Evolutionary conservation across 2,888 invertebrate species (phyloP).

Genomic region (Sesia apiformis): DNA sequence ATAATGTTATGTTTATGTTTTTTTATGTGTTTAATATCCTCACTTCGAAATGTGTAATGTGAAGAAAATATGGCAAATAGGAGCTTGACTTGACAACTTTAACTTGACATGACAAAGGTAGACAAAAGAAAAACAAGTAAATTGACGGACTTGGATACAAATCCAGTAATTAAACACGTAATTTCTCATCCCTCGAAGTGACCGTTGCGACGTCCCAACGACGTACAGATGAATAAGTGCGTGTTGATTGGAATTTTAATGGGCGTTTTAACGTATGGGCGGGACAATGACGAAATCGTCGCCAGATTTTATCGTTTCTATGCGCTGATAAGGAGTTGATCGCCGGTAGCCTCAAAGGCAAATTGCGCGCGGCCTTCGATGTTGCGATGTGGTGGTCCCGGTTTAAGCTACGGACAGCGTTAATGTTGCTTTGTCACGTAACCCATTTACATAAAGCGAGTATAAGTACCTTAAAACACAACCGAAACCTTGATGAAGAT

Average conservation of each 20-base stretch:
- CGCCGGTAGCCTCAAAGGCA: conserved; percentile 68
- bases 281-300: conserved; percentile 68
- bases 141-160: conserved; percentile 1
- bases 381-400: conserved; percentile 39
- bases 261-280: conserved; percentile 56
- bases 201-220: conserved; percentile 22
- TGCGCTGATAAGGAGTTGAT: conserved; percentile 55
- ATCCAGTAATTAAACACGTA: conserved; percentile 46
- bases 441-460: neutral
- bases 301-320: conserved; percentile 61
- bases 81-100: too few species aligned
- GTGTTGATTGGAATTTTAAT: conserved; percentile 70
- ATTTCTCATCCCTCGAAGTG: conserved; percentile 42
- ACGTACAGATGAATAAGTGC: conserved; percentile 65
- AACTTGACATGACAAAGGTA: too few species aligned
- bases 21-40: too few species aligned
- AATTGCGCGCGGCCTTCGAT: conserved; percentile 49
- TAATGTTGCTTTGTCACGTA: neutral
- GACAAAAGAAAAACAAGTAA: too few species aligned
- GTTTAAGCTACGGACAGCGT: neutral
- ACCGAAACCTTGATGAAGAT: too few species aligned
- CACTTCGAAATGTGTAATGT: too few species aligned
- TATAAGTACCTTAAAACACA: neutral
- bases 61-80: too few species aligned
- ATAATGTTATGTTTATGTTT: too few species aligned